Evolutionary conservation across 2,113 vertebrate species (phyloP), one percentile per base, ranked within the genome.

Genomic region (Arothron firmamentum): DNA sequence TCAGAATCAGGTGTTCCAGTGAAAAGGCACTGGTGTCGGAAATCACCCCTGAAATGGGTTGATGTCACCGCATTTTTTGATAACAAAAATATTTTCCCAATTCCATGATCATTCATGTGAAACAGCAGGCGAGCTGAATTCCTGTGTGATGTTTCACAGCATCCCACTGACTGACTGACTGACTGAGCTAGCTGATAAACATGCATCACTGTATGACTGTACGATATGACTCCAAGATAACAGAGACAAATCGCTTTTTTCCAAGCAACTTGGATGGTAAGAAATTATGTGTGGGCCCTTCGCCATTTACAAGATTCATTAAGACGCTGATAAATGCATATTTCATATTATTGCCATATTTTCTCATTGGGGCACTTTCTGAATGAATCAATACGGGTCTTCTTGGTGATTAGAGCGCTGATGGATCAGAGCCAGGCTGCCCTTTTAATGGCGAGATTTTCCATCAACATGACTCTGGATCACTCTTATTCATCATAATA

Each of bases 261-360:
- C 61, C 82, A 76, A 41, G 56, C 23, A 71, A 77, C 67, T 62
- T 74, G 59, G 70, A 72, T 63, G 65, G 72, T 21, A 54, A 73
- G 68, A 76, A 80, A 78, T 87, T 76, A 84, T 78, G 78, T 78
- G 42, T 62, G 16, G 65, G 65, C 75, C 69, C 48, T 73, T 84
- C 46, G 3, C 85, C 77, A 89, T 88, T 87, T 86, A 86, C 83
- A 86, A 86, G 86, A 89, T 87, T 87, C 69, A 89, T 88, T 80
- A 69, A 70, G 85, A 83, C 82, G 53, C 71, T 57, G 82, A 88
- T 73, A 63, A 88, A 89, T 86, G 79, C 74, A 70, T 54, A 57
- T 80, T 81, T 87, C 78, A 80, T 84, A 83, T 85, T 82, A 88
- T 74, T 12, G 59, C 82, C 73, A 72, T 78, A 77, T 78, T 78